Evolutionary conservation across 2,888 invertebrate genomes (phyloP).

Genomic region (Deroplatys truncata): DNA sequence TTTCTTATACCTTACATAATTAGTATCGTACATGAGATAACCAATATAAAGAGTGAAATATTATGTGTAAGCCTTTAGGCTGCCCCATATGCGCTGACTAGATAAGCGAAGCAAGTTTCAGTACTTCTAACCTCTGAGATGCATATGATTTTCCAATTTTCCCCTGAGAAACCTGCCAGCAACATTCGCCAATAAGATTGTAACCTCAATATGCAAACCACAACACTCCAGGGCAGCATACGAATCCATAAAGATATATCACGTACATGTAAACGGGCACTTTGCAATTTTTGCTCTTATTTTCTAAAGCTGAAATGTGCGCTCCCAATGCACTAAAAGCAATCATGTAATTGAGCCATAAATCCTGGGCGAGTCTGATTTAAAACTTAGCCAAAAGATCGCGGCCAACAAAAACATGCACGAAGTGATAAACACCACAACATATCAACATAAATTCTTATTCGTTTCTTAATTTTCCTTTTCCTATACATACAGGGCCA

Average conservation of each 20-base stretch:
- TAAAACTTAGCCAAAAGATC: not conserved
- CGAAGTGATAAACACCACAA: not conserved
- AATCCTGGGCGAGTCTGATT: not conserved
- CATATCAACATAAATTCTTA: not conserved
- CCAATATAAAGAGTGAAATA: too few relatives aligned
- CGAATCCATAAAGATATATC: not conserved
- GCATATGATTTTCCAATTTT: too few relatives aligned
- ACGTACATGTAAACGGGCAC: not conserved
- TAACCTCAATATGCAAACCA: not conserved
- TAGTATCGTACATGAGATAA: too few relatives aligned
- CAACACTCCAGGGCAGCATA: not conserved
- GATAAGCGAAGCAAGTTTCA: too few relatives aligned
- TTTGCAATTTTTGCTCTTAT: not conserved
- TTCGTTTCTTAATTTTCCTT: not conserved
- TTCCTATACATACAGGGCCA: not conserved
- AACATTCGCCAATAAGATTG: too few relatives aligned
- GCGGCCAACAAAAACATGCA: not conserved
- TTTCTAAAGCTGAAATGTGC: not conserved
- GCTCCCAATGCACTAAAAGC: not conserved
- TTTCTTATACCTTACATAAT: too few relatives aligned
- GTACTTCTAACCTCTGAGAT: too few relatives aligned
- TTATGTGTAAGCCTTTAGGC: too few relatives aligned
- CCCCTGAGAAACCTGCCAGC: too few relatives aligned
- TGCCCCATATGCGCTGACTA: too few relatives aligned
- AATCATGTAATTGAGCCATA: not conserved